These are phyloP conservation scores for Bagarius yarrelli DNA, from an alignment of 2,113 vertebrate genomes.

Conservation along the genomic window DNA sequence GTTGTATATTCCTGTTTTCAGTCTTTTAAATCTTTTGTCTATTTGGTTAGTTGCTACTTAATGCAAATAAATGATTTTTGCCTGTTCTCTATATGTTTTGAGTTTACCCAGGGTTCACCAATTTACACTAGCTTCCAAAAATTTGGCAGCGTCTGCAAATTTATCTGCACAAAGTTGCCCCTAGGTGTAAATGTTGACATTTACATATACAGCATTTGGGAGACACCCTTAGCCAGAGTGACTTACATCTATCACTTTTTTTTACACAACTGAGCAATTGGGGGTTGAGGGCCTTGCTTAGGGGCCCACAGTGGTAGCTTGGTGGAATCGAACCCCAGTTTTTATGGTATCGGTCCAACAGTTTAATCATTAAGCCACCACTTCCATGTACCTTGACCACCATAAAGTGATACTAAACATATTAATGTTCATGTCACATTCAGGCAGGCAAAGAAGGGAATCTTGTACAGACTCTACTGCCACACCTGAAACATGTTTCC, in stretches of 20 bases:
- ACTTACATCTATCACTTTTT: too few species aligned
- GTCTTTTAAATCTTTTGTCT: neutral
- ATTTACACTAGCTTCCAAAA: neutral
- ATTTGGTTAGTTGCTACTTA: neutral
- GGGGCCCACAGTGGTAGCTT: too few species aligned
- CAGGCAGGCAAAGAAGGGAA: constrained; percentile 62
- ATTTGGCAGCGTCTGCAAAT: neutral
- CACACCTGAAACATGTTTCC: neutral
- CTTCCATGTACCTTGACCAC: neutral
- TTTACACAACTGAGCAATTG: too few species aligned
- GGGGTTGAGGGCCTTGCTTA: too few species aligned
- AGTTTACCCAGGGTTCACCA: neutral
- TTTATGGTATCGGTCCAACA: too few species aligned
- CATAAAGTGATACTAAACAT: neutral
- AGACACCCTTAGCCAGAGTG: too few species aligned
- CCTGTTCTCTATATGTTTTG: neutral
- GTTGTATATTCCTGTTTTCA: neutral
- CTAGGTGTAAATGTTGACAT: neutral
- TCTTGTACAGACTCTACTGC: constrained; percentile 56
- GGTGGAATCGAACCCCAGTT: too few species aligned
- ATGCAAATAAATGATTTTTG: neutral
- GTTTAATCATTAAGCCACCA: too few species aligned
- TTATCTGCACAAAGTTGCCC: neutral
- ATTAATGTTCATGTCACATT: neutral
- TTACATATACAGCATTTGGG: too few species aligned